Evolutionary conservation across 2,113 vertebrate species (phyloP), one percentile per base, ranked within the genome.

Genomic region (Hemibagrus wyckioides): DNA sequence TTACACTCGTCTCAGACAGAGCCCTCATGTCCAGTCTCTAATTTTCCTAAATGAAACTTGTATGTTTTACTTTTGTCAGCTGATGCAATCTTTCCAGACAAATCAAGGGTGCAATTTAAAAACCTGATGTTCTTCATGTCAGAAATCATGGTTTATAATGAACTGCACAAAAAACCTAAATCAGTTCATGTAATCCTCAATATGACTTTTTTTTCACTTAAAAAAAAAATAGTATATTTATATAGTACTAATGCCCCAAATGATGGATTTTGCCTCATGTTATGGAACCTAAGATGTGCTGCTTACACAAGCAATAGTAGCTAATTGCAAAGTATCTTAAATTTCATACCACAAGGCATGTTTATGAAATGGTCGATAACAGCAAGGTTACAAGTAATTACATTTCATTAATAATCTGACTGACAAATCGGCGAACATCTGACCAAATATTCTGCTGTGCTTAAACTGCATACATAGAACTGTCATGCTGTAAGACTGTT

Each of bases 21-120:
- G 65, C n/a, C 25, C 67, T 90, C 85, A 84, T 92, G 92, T 93
- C 91, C 93, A 90, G 90, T 90, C 90, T 91, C 91, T 89, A 85
- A 92, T 92, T 93, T 91, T 48, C 90, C 88, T 89, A 91, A 93
- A 92, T 91, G 88, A 93, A 92, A 90, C 90, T 79, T 86, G 92
- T 94, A 91, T 94, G 92, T 94, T 94, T 94, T 93, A 91, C 90
- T 93, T 93, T 91, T 93, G 92, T 93, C 89, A 86, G 92, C 90
- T 89, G 89, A 91, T 82, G 91, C 88, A 83, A 90, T 92, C 89
- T 92, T 94, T 94, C 90, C 89, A 92, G 88, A 85, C 91, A 90
- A 94, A 93, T 93, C 89, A 93, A 86, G 88, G 91, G 91, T 86
- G 88, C 9, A 59, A 90, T 92, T 83, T 36, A 85, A 86, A 89